phyloP scores from a whole-genome alignment of 2,888 invertebrate species.

The Heliconius hortense region DNA sequence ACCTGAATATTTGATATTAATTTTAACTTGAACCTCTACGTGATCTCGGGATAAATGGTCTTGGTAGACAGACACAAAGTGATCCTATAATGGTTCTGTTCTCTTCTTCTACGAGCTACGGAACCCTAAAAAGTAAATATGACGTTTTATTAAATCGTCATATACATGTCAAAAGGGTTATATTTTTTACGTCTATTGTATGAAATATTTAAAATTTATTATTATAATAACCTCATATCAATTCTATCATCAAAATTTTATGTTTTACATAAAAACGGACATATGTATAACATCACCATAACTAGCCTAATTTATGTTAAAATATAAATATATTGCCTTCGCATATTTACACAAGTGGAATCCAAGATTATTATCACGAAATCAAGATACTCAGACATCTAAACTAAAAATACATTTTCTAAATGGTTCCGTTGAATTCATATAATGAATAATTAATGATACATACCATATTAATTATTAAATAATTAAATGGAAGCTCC shows the following conservation, averaged over 20 bases:
- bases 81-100: no score
- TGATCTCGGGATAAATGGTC: no score
- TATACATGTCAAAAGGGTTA: no score
- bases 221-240: neutral
- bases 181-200: no score
- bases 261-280: neutral
- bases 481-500: conserved; percentile 18
- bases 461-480: conserved; percentile 25
- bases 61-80: no score
- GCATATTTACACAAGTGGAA: conserved; percentile 6
- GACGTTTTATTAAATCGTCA: no score
- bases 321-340: conserved; percentile 2
- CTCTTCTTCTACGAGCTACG: no score
- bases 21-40: no score
- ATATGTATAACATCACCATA: conserved; percentile 13
- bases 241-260: neutral
- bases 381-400: conserved; percentile 21
- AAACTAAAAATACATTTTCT: conserved; percentile 24
- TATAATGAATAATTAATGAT: conserved; percentile 27
- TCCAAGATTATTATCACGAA: conserved; percentile 13
- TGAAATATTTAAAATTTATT: no score
- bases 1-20: no score
- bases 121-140: no score
- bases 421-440: conserved; percentile 18
- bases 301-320: conserved; percentile 6